Evolutionary conservation across 2,797 vertebrate genomes (phyloP).

Genomic region (Semaprochilodus insignis): DNA sequence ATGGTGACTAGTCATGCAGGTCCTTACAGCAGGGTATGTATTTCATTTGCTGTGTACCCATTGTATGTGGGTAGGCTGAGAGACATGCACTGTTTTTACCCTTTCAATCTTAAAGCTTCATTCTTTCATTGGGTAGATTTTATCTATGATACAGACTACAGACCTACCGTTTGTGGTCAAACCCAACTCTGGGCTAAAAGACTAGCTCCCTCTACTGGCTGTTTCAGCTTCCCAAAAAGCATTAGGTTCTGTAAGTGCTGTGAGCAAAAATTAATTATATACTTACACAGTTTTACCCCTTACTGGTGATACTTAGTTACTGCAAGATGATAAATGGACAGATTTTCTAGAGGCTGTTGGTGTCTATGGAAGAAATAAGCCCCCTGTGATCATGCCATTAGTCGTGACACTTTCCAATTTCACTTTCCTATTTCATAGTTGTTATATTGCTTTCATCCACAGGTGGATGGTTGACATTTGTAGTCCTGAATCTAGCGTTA

Average conservation of each 20-base stretch:
- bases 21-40: too few relatives aligned
- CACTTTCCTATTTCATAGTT: background rate
- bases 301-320: slow-evolving; percentile 7
- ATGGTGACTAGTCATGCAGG: too few relatives aligned
- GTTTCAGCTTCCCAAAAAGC: background rate
- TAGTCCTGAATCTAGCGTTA: background rate
- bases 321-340: background rate
- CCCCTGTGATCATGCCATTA: background rate
- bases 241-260: background rate
- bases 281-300: background rate
- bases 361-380: background rate
- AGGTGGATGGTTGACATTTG: background rate
- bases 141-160: background rate
- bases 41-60: too few relatives aligned
- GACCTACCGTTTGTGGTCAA: background rate
- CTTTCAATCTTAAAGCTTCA: background rate
- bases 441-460: background rate
- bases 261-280: background rate
- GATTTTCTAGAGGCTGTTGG: background rate
- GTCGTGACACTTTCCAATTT: background rate
- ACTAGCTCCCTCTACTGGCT: slow-evolving; percentile 32
- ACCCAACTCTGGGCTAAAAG: background rate
- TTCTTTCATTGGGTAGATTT: background rate
- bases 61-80: background rate
- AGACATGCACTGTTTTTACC: background rate